A percentile compares a stretch with the other conserved stretches of the same genome.
Conservation (phyloP, 2,113 vertebrate species). For the Centropus bengalensis region DNA sequence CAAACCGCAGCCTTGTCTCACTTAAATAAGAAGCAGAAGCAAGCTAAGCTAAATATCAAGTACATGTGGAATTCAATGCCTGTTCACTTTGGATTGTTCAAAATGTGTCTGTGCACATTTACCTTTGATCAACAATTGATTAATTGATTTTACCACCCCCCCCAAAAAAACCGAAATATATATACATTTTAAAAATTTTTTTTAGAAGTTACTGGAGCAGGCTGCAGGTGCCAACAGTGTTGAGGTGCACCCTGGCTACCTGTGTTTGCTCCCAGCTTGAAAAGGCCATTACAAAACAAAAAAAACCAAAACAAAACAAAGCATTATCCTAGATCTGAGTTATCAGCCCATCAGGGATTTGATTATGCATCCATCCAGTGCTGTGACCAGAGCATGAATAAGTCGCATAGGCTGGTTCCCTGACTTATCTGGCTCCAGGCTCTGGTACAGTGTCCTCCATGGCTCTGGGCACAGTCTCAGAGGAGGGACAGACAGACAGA, state of each 20-base stretch:
- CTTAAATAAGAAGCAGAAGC: neutral
- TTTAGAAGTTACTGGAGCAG: neutral
- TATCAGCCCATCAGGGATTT: neutral
- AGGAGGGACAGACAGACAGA: neutral
- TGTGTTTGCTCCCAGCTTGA: neutral
- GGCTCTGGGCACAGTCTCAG: neutral
- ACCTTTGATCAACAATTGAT: neutral
- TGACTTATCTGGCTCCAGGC: neutral
- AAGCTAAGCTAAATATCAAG: neutral
- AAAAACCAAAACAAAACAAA: neutral
- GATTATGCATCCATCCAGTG: neutral
- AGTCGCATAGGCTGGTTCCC: neutral
- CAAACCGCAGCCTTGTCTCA: neutral
- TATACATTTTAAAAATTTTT: neutral
- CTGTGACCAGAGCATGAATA: neutral
- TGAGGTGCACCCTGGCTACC: fast-evolving
- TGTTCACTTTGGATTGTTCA: neutral
- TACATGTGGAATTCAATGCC: neutral
- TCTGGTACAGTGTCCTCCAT: neutral
- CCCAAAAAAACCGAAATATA: too few relatives aligned
- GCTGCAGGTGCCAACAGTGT: neutral
- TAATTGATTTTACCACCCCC: too few relatives aligned
- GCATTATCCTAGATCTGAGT: neutral
- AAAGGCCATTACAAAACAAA: neutral
- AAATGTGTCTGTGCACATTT: neutral